These are phyloP conservation scores for Galemys pyrenaicus DNA, from an alignment of 2,113 vertebrate genomes.

Conservation along the genomic window DNA sequence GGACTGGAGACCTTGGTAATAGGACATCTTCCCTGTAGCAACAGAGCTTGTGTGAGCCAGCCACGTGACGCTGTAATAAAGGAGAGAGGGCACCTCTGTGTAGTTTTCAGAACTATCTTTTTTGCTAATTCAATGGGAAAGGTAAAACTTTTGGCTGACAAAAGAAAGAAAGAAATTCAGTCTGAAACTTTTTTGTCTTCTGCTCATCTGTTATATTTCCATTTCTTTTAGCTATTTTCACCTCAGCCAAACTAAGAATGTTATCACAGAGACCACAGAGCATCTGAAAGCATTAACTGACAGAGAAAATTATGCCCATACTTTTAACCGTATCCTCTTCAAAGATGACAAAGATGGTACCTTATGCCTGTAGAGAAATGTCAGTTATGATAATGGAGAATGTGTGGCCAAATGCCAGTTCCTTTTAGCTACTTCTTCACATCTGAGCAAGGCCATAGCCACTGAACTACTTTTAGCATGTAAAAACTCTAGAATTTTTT, in stretches of 20 bases:
- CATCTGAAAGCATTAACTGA: not conserved
- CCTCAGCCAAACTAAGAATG: not conserved
- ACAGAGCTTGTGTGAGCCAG: not conserved
- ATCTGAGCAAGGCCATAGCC: not conserved
- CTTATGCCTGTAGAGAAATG: not conserved
- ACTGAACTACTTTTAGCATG: not conserved
- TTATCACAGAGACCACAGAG: not conserved
- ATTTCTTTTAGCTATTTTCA: not conserved
- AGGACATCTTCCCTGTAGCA: not conserved
- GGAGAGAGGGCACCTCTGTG: slow-evolving; percentile 25
- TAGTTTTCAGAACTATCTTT: slow-evolving; percentile 28
- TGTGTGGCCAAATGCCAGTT: not conserved
- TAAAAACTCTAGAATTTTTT: not conserved
- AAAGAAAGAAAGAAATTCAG: not conserved
- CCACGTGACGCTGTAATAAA: not conserved
- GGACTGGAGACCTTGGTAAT: not conserved
- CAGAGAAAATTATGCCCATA: not conserved
- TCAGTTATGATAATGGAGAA: not conserved
- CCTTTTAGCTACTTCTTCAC: not conserved
- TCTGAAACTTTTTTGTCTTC: not conserved
- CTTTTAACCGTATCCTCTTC: not conserved
- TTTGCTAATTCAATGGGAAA: slow-evolving; percentile 35
- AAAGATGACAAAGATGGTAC: not conserved
- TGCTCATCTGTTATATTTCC: not conserved
- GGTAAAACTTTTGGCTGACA: slow-evolving; percentile 11